These are phyloP conservation scores for Epinotia brunnichana DNA, from an alignment of 2,888 invertebrate species.

Conservation along the genomic window DNA sequence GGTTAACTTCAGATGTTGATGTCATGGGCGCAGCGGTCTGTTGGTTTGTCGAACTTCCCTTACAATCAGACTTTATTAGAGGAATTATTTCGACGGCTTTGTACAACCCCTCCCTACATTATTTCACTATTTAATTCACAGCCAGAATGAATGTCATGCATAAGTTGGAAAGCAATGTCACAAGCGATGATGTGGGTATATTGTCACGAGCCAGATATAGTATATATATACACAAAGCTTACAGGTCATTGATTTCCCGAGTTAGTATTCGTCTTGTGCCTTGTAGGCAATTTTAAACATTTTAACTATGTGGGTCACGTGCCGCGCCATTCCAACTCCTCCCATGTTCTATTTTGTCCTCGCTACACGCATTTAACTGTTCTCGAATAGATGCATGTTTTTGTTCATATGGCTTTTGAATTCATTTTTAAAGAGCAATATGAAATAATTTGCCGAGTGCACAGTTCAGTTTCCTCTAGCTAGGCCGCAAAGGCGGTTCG, in stretches of 20 bases:
- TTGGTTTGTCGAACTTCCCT: no score
- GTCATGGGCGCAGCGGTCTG: no score
- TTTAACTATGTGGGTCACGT: slow-evolving; percentile 64
- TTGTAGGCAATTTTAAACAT: slow-evolving; percentile 47
- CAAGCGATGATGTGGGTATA: slow-evolving; percentile 18
- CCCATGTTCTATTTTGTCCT: slow-evolving; percentile 45
- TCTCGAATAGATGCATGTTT: slow-evolving; percentile 45
- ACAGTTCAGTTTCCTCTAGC: slow-evolving; percentile 1
- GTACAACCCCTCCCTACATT: no score
- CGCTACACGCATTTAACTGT: slow-evolving; percentile 47
- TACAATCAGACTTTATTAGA: no score
- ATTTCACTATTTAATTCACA: no score
- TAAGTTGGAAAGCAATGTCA: slow-evolving; percentile 2
- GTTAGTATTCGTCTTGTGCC: slow-evolving; percentile 42
- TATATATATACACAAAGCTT: slow-evolving; percentile 13
- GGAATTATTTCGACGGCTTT: no score
- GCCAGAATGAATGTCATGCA: neutral
- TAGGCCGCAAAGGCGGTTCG: neutral
- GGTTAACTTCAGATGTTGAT: no score
- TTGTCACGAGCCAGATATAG: slow-evolving; percentile 11
- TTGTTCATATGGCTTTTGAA: slow-evolving; percentile 45
- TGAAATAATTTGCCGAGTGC: slow-evolving; percentile 27
- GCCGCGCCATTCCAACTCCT: slow-evolving; percentile 50
- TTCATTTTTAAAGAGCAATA: slow-evolving; percentile 35
- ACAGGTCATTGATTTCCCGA: slow-evolving; percentile 36